Evolutionary conservation across 2,888 invertebrate genomes (phyloP), one percentile per base, ranked within the genome.

Genomic region (Gastrophysa polygoni): DNA sequence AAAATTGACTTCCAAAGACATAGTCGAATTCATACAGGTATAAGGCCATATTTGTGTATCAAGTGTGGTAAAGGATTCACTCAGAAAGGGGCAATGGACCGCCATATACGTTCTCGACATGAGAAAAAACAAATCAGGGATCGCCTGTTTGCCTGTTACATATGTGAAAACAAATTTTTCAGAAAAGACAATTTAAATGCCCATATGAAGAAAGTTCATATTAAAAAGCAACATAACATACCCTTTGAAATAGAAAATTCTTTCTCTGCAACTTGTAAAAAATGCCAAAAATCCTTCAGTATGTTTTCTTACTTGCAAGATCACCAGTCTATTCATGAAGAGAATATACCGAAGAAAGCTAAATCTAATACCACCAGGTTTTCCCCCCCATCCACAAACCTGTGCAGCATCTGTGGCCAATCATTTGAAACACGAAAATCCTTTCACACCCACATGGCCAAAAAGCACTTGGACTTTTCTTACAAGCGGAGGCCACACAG

Each of bases 21-120:
- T 48, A 57, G 50, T 10, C 50, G 65, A n/a, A 54, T 62, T 10
- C 68, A 68, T 17, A 64, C 68, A 8, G 68, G 66, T 18, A 16
- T 61, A 14, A 60, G 62, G 54, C 74, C 73, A 51, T 72, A 71
- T 10, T 58, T 63, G 59, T 77, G 77, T 59, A 72, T 66, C 29
- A 60, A 74, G 29, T 77, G 77, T 52, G 70, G 71, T 50, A 75
- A 74, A 62, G 67, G 67, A 2, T 77, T 75, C 63, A 68, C 73
- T 47, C 75, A 76, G 59, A 71, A 72, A n/a, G 69, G 71, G 43
- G 75, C 75, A 52, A 66, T 76, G 54, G 69, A 71, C 1, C 69
- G 73, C 6, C 77, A 77, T 58, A 72, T 75, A 69, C 69, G 71
- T n/a, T 74, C 72, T 11, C 34, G 52, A 8, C 77, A 77, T 57